These are phyloP conservation scores for Heliothis subflexa DNA, from an alignment of 1,140 invertebrate species.

Conservation along the genomic window DNA sequence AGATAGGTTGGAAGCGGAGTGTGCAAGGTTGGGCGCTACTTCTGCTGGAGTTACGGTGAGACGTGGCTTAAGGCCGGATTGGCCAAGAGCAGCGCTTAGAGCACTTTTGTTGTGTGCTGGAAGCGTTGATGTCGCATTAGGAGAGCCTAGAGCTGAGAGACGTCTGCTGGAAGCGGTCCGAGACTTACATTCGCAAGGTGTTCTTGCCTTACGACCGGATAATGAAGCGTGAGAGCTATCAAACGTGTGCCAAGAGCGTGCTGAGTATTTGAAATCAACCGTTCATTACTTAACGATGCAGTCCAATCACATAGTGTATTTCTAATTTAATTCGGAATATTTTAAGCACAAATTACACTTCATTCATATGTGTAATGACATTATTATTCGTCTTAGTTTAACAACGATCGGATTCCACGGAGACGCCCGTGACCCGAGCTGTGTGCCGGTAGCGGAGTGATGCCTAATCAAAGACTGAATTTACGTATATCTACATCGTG, in stretches of 20 bases:
- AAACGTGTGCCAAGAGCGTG: conserved; percentile 68
- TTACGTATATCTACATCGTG: conserved; percentile 74
- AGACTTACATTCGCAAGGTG: conserved; percentile 76
- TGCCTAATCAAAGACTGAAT: conserved; percentile 84
- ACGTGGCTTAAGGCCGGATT: conserved; percentile 88
- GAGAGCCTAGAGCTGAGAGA: conserved; percentile 89
- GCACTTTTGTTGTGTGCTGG: conserved; percentile 92
- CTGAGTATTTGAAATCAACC: conserved; percentile 61
- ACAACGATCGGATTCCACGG: conserved; percentile 50
- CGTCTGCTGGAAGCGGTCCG: conserved; percentile 82
- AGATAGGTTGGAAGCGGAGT: conserved; percentile 87
- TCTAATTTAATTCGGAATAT: conserved; percentile 58
- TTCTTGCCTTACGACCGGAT: conserved; percentile 76
- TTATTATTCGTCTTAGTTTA: conserved; percentile 38
- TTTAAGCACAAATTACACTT: conserved; percentile 72
- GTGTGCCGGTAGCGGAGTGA: conserved; percentile 44
- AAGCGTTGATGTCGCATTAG: conserved; percentile 91
- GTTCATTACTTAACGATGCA: conserved; percentile 59
- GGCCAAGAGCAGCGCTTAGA: conserved; percentile 90
- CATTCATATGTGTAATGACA: conserved; percentile 37
- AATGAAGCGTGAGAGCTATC: conserved; percentile 65
- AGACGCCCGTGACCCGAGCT: conserved; percentile 7
- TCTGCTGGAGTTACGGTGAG: conserved; percentile 87
- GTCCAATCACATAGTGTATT: conserved; percentile 63
- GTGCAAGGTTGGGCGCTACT: conserved; percentile 87